Conservation (phyloP, 2,888 invertebrate genomes). For the Colostygia pectinataria region DNA sequence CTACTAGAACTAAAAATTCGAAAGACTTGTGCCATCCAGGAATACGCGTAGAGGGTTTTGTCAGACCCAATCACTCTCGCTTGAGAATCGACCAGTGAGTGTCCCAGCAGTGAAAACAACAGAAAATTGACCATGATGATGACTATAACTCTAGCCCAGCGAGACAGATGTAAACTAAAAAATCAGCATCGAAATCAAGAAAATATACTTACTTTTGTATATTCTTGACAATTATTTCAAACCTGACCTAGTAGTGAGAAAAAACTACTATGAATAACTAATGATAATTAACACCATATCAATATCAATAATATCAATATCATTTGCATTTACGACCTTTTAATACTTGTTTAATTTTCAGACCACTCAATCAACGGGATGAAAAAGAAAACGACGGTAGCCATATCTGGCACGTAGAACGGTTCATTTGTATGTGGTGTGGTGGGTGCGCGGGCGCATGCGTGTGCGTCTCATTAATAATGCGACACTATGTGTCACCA, state of each 20-base stretch:
- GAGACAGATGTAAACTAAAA: no score
- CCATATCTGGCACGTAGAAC: conserved; percentile 47
- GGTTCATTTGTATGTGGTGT: conserved; percentile 48
- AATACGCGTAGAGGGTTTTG: no score
- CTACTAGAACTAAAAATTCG: no score
- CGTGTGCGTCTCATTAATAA: conserved; percentile 46
- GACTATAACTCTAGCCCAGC: no score
- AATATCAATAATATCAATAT: no score
- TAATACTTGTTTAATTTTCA: conserved; percentile 18
- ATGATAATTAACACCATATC: conserved; percentile 3
- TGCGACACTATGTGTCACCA: conserved; percentile 28
- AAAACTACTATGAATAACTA: background rate
- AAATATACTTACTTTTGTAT: no score
- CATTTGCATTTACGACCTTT: conserved; percentile 9
- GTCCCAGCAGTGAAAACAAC: no score
- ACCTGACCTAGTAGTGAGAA: background rate
- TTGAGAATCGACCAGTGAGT: no score
- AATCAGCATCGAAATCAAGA: no score
- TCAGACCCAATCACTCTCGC: no score
- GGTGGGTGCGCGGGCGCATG: conserved; percentile 45
- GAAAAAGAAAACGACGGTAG: conserved; percentile 28
- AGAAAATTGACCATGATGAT: no score
- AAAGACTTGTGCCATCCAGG: no score
- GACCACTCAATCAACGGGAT: conserved; percentile 28
- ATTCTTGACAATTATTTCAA: background rate